phyloP scores from a whole-genome alignment of 2,888 invertebrate species.

The Allacma fusca region DNA sequence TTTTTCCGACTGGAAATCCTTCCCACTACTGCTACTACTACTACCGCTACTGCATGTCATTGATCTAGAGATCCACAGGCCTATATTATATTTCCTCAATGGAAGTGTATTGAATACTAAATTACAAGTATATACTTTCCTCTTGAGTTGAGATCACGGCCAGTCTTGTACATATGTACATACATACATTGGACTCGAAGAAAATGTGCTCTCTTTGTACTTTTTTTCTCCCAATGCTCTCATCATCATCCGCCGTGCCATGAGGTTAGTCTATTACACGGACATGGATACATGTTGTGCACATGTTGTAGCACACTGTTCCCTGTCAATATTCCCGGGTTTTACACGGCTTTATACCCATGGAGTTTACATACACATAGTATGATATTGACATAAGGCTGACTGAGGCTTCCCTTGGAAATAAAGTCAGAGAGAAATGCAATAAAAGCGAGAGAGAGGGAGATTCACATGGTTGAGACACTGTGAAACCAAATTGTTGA shows the following conservation, averaged over 20 bases:
- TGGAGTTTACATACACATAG: not conserved
- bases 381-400: not conserved
- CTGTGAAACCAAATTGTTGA: slow-evolving; percentile 20
- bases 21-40: too few species aligned
- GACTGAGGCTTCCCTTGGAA: slow-evolving; percentile 11
- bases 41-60: not conserved
- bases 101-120: slow-evolving; percentile 23
- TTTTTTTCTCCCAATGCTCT: too few species aligned
- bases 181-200: not conserved
- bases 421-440: slow-evolving; percentile 7
- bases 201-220: too few species aligned
- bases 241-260: too few species aligned
- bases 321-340: not conserved
- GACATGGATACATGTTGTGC: too few species aligned
- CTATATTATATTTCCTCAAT: not conserved
- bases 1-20: too few species aligned
- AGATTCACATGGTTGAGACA: slow-evolving; percentile 22
- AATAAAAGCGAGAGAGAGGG: not conserved
- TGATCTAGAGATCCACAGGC: slow-evolving; percentile 18
- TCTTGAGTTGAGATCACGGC: too few species aligned
- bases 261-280: too few species aligned
- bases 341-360: not conserved
- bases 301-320: too few species aligned
- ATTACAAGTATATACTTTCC: not conserved
- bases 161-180: not conserved